Conservation (phyloP, 2,888 invertebrate genomes). For the Clivina fossor region DNA sequence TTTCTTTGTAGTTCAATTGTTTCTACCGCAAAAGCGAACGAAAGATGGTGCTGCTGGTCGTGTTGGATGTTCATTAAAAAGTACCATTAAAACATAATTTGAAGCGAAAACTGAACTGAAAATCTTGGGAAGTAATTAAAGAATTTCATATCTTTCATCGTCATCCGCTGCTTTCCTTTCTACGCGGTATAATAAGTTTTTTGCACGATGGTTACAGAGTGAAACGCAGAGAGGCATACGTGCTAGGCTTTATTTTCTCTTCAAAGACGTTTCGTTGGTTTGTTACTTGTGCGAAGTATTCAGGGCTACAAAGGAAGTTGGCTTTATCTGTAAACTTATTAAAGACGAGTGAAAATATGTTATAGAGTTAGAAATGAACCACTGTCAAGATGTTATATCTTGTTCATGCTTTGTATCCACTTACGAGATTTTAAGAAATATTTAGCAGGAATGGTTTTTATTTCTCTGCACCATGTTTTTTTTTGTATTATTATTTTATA, state of each 20-base stretch:
- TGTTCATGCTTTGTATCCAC: too few relatives aligned
- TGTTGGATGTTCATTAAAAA: constrained; percentile 51
- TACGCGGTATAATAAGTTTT: constrained; percentile 17
- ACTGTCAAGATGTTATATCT: too few relatives aligned
- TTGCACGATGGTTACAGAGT: constrained; percentile 11
- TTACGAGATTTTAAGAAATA: too few relatives aligned
- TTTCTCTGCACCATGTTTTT: too few relatives aligned
- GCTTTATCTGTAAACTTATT: constrained; percentile 3
- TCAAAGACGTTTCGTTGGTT: not conserved
- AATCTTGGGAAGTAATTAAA: constrained; percentile 33
- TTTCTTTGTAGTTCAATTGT: constrained; percentile 50
- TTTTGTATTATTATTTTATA: too few relatives aligned
- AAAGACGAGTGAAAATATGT: constrained; percentile 12
- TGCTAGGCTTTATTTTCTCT: constrained; percentile 7
- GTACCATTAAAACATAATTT: constrained; percentile 32
- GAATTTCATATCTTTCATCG: constrained; percentile 30
- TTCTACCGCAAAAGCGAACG: too few relatives aligned
- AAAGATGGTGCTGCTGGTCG: constrained; percentile 45
- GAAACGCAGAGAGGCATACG: constrained; percentile 3
- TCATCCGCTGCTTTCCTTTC: constrained; percentile 27
- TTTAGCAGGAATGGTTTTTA: too few relatives aligned
- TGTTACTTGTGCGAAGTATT: too few relatives aligned
- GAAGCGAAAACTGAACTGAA: constrained; percentile 17
- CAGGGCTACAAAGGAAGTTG: not conserved
- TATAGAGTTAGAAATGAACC: constrained; percentile 6